phyloP scores from a whole-genome alignment of 1,140 invertebrate species.

The Cotesia chilonis region DNA sequence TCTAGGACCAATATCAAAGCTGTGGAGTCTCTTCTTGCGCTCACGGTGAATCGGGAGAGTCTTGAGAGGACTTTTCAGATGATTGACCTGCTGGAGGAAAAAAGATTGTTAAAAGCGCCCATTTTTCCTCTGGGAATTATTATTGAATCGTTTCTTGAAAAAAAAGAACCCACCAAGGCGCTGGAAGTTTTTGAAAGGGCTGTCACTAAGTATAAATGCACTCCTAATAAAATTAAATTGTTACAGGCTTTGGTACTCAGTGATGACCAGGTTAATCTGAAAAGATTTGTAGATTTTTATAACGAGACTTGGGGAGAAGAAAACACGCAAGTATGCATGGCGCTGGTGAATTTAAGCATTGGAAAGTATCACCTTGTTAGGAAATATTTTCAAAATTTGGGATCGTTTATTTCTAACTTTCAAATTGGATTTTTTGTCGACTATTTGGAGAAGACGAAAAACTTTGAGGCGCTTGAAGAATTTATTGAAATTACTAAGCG shows the following conservation, averaged over 20 bases:
- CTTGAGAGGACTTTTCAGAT: slow-evolving; percentile 66
- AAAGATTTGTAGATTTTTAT: slow-evolving; percentile 80
- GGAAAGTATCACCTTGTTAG: slow-evolving; percentile 70
- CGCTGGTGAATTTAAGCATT: slow-evolving; percentile 81
- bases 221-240: slow-evolving; percentile 77
- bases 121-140: slow-evolving; percentile 71
- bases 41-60: slow-evolving; percentile 17
- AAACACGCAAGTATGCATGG: slow-evolving; percentile 82
- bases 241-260: slow-evolving; percentile 75
- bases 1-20: background rate
- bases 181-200: slow-evolving; percentile 76
- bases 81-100: slow-evolving; percentile 70
- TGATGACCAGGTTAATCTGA: slow-evolving; percentile 80
- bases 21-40: slow-evolving; percentile 32
- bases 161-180: slow-evolving; percentile 71
- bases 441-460: slow-evolving; percentile 42
- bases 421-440: slow-evolving; percentile 42
- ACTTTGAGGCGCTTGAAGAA: slow-evolving; percentile 9
- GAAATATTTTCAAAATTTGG: slow-evolving; percentile 84
- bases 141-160: slow-evolving; percentile 75
- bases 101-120: slow-evolving; percentile 66
- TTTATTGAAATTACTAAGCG: slow-evolving; percentile 25
- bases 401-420: slow-evolving; percentile 52
- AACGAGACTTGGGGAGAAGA: slow-evolving; percentile 81
- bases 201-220: slow-evolving; percentile 71